phyloP scores from a whole-genome alignment of 2,797 vertebrate species.

The Taenioides sp. region DNA sequence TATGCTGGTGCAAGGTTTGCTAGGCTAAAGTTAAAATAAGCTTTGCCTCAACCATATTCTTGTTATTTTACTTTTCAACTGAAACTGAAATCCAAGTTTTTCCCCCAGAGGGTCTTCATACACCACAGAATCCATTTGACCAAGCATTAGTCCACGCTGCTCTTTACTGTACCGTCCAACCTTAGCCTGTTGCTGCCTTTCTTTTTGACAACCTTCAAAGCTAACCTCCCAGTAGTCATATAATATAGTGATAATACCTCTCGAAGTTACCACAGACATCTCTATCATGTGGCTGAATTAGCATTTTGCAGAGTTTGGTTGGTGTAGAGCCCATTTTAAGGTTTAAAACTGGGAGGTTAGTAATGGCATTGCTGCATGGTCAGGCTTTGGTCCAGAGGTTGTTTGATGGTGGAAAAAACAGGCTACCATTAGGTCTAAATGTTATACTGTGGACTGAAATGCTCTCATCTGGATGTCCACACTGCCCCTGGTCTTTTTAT shows the following conservation, averaged over 20 bases:
- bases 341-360: conserved; percentile 5
- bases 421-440: conserved; percentile 48
- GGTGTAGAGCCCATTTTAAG: conserved; percentile 7
- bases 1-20: too few relatives aligned
- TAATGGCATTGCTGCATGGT: conserved; percentile 4
- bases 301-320: conserved; percentile 3
- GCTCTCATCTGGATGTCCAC: conserved; percentile 53
- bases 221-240: background rate
- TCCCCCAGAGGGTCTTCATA: background rate
- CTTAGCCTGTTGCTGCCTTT: background rate
- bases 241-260: conserved; percentile 7
- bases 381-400: conserved; percentile 34
- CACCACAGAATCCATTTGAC: conserved; percentile 1
- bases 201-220: conserved; percentile 5
- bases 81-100: background rate
- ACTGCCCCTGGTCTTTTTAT: conserved; percentile 24
- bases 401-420: conserved; percentile 57
- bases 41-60: background rate
- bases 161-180: conserved; percentile 4
- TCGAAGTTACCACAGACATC: background rate
- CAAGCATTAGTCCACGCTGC: background rate
- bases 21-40: too few relatives aligned
- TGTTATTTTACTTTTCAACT: background rate
- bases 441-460: conserved; percentile 50
- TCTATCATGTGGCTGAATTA: conserved; percentile 10